phyloP scores from a whole-genome alignment of 2,888 invertebrate genomes.

The Tenodera sinensis region DNA sequence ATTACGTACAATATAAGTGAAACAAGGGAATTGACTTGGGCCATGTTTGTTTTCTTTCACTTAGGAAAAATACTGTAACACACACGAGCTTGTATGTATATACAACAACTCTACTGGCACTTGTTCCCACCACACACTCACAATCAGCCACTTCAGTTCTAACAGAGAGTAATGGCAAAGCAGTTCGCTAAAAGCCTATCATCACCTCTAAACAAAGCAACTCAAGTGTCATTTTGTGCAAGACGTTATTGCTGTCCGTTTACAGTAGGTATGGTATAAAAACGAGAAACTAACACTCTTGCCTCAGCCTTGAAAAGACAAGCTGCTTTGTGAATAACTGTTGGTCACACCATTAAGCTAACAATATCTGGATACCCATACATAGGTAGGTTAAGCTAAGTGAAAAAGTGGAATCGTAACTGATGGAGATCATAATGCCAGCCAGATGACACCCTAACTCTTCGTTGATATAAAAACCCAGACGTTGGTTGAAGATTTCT shows the following conservation, averaged over 20 bases:
- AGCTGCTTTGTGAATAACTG: no score
- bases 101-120: neutral
- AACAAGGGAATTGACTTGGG: neutral
- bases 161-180: neutral
- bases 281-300: neutral
- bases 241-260: neutral
- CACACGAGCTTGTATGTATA: neutral
- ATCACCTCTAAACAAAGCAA: no score
- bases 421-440: neutral
- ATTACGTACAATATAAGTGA: neutral
- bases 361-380: neutral
- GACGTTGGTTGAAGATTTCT: neutral
- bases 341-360: neutral
- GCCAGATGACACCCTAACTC: neutral
- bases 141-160: neutral
- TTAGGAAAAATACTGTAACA: neutral
- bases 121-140: neutral
- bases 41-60: neutral
- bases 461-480: neutral
- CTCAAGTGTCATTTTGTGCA: neutral
- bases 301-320: no score
- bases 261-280: neutral
- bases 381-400: neutral
- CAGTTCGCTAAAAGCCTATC: neutral
- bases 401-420: neutral